A percentile compares a stretch with the other conserved stretches of the same genome.
phyloP scores from a whole-genome alignment of 2,113 vertebrate species.

The Sula dactylatra region DNA sequence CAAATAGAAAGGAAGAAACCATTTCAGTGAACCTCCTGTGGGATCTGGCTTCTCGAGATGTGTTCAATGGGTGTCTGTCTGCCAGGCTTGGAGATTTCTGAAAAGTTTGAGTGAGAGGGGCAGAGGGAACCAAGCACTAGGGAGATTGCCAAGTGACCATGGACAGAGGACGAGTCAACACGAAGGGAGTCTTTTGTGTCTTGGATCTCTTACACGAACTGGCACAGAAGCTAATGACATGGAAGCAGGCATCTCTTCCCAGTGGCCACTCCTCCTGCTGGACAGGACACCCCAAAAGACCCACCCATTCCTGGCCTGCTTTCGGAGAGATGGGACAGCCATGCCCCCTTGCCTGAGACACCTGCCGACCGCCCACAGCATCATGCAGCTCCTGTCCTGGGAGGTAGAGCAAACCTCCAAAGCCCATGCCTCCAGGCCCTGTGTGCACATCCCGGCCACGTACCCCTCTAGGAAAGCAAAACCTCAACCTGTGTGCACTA shows the following conservation, averaged over 20 bases:
- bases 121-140: background rate
- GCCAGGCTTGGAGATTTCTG: background rate
- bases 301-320: background rate
- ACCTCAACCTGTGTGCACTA: background rate
- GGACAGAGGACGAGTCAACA: background rate
- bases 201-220: background rate
- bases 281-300: background rate
- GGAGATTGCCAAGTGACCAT: background rate
- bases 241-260: background rate
- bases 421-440: background rate
- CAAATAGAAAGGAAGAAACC: background rate
- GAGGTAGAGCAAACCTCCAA: background rate
- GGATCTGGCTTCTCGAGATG: conserved; percentile 25
- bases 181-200: background rate
- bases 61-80: conserved; percentile 29
- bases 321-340: fast-evolving
- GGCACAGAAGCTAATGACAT: background rate
- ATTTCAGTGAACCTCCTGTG: conserved; percentile 22
- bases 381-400: background rate
- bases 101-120: background rate
- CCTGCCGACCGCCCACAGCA: background rate
- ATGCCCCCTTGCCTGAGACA: background rate
- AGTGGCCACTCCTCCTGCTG: background rate
- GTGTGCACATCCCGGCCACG: fast-evolving
- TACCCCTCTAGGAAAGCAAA: background rate